Evolutionary conservation across 2,888 invertebrate genomes (phyloP).

Genomic region (Bombyx huttoni): DNA sequence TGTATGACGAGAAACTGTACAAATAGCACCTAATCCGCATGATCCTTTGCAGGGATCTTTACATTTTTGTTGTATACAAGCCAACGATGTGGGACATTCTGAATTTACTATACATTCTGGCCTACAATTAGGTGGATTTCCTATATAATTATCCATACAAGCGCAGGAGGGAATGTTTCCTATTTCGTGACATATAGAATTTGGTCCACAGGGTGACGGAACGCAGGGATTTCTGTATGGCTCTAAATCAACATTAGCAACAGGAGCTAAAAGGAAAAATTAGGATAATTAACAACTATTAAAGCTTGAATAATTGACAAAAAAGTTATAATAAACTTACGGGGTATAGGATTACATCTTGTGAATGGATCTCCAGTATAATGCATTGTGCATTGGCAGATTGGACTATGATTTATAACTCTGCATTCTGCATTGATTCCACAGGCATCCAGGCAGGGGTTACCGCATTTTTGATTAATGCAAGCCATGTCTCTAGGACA

Average conservation of each 20-base stretch:
- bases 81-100: slow-evolving; percentile 77
- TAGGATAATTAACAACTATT: background rate
- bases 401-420: slow-evolving; percentile 84
- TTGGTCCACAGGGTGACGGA: slow-evolving; percentile 80
- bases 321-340: slow-evolving; percentile 35
- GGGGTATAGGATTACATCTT: slow-evolving; percentile 68
- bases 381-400: slow-evolving; percentile 78
- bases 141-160: slow-evolving; percentile 73
- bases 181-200: slow-evolving; percentile 75
- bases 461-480: slow-evolving; percentile 80
- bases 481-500: slow-evolving; percentile 82
- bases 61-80: slow-evolving; percentile 81
- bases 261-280: slow-evolving; percentile 40
- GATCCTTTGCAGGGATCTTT: slow-evolving; percentile 80
- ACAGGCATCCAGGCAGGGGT: slow-evolving; percentile 82
- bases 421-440: slow-evolving; percentile 79
- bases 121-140: slow-evolving; percentile 76
- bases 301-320: background rate
- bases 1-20: slow-evolving; percentile 78
- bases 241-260: slow-evolving; percentile 55
- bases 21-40: slow-evolving; percentile 75
- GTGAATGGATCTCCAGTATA: slow-evolving; percentile 80
- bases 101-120: slow-evolving; percentile 81
- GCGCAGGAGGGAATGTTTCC: slow-evolving; percentile 75
- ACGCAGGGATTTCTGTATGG: slow-evolving; percentile 69